Evolutionary conservation across 2,113 vertebrate species (phyloP).

Genomic region (Natator depressus): DNA sequence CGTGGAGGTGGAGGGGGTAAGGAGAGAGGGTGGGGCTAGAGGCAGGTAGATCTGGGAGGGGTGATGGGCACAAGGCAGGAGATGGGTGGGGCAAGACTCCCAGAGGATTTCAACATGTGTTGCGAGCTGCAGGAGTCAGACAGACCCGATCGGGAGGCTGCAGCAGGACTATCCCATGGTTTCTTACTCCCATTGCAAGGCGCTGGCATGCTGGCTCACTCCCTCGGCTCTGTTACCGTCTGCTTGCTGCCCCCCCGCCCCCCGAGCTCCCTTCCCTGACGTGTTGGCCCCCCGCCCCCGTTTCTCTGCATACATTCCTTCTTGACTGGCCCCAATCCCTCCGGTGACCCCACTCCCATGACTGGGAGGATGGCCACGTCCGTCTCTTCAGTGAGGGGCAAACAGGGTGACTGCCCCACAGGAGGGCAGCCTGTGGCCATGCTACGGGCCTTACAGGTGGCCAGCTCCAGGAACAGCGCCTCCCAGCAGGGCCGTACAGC

Average conservation of each 20-base stretch:
- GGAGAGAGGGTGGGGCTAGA: not conserved
- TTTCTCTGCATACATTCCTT: not conserved
- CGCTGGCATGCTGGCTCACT: not conserved
- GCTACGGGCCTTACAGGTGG: not conserved
- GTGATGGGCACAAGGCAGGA: too few relatives aligned
- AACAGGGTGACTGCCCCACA: not conserved
- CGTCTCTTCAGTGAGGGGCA: not conserved
- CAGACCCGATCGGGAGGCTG: not conserved
- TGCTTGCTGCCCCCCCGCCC: not conserved
- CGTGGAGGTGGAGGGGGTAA: not conserved
- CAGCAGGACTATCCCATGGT: not conserved
- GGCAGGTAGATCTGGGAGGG: not conserved
- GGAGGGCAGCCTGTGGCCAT: not conserved
- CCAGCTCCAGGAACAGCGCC: not conserved
- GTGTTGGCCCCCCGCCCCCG: too few relatives aligned
- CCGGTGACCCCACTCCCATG: not conserved
- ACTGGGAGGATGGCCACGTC: not conserved
- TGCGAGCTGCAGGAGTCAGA: not conserved
- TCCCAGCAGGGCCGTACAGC: not conserved
- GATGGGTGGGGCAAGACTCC: not conserved
- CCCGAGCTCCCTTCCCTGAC: not conserved
- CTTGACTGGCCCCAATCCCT: not conserved
- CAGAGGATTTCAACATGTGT: not conserved
- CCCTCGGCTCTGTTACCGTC: not conserved
- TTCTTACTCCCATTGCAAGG: not conserved